A percentile compares a stretch with the other conserved stretches of the same genome.
Evolutionary conservation across 2,888 invertebrate genomes (phyloP).

Genomic region (Micropterix aruncella): DNA sequence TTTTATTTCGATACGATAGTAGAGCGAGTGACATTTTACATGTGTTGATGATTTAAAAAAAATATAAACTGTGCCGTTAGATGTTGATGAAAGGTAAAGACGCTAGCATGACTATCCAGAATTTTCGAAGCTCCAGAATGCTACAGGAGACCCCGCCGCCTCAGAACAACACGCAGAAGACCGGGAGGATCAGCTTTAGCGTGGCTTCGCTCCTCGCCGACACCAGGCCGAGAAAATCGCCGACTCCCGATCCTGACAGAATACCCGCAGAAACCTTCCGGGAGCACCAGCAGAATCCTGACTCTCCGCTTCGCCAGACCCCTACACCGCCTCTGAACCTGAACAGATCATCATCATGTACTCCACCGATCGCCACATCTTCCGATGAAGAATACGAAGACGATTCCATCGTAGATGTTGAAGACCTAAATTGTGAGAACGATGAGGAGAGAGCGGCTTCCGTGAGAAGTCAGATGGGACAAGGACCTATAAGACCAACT

Average conservation of each 20-base stretch:
- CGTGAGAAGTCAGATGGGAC: slow-evolving; percentile 17
- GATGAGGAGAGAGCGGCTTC: slow-evolving; percentile 20
- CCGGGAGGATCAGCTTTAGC: slow-evolving; percentile 67
- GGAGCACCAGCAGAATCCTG: slow-evolving; percentile 36
- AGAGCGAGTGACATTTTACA: background rate
- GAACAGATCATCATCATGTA: slow-evolving; percentile 32
- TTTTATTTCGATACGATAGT: background rate
- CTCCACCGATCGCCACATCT: slow-evolving; percentile 19
- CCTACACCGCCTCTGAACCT: slow-evolving; percentile 35
- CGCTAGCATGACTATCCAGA: slow-evolving; percentile 52
- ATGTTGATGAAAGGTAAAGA: background rate
- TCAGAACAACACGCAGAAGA: slow-evolving; percentile 23
- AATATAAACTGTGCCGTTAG: background rate
- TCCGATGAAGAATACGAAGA: slow-evolving; percentile 54
- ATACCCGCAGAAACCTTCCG: slow-evolving; percentile 32
- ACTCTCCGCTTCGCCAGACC: slow-evolving; percentile 32
- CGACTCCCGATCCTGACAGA: slow-evolving; percentile 20
- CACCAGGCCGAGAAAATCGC: slow-evolving; percentile 46
- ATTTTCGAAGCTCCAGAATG: slow-evolving; percentile 37
- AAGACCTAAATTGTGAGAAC: slow-evolving; percentile 51
- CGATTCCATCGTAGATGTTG: slow-evolving; percentile 64
- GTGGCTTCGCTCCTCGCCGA: slow-evolving; percentile 80
- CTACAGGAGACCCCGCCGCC: slow-evolving; percentile 19
- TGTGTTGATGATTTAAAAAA: background rate
- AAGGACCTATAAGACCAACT: slow-evolving; percentile 59